Percentiles rank a stretch among this genome's conserved stretches.
Conservation (phyloP, 2,797 vertebrate species). For the Gymnodraco acuticeps region DNA sequence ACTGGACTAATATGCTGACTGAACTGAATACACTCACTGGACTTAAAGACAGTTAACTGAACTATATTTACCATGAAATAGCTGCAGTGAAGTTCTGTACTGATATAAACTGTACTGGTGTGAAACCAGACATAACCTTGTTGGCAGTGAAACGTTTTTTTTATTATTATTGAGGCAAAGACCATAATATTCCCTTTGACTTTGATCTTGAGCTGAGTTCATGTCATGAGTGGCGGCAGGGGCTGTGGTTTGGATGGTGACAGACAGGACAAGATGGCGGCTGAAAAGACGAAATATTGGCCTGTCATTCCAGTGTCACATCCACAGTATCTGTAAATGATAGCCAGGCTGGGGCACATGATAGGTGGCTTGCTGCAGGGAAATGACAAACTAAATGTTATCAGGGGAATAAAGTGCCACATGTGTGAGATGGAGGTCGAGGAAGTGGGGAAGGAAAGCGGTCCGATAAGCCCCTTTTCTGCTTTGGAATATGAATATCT, state of each 20-base stretch:
- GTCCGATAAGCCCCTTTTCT: neutral
- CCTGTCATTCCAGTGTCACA: slow-evolving; percentile 56
- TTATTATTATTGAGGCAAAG: slow-evolving; percentile 26
- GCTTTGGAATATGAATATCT: neutral
- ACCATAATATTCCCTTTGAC: slow-evolving; percentile 16
- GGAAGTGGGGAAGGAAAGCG: neutral
- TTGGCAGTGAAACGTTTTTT: neutral
- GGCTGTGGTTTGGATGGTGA: slow-evolving; percentile 35
- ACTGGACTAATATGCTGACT: neutral
- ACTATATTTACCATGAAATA: neutral
- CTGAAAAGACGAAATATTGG: slow-evolving; percentile 57
- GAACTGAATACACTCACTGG: neutral
- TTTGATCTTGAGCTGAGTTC: slow-evolving; percentile 34
- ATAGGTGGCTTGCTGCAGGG: slow-evolving; percentile 44
- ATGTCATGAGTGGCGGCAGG: slow-evolving; percentile 25
- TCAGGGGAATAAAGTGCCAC: slow-evolving; percentile 29
- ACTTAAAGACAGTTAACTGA: neutral
- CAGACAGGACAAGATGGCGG: slow-evolving; percentile 48
- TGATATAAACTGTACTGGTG: neutral
- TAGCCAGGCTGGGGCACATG: slow-evolving; percentile 40
- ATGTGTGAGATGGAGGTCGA: slow-evolving; percentile 17
- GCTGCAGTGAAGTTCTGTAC: no score
- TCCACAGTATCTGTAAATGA: slow-evolving; percentile 50
- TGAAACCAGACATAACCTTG: neutral
- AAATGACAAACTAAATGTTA: slow-evolving; percentile 54